Percentiles rank a stretch among this genome's conserved stretches.
Evolutionary conservation across 2,888 invertebrate genomes (phyloP).

Genomic region (Apotomis turbidana): DNA sequence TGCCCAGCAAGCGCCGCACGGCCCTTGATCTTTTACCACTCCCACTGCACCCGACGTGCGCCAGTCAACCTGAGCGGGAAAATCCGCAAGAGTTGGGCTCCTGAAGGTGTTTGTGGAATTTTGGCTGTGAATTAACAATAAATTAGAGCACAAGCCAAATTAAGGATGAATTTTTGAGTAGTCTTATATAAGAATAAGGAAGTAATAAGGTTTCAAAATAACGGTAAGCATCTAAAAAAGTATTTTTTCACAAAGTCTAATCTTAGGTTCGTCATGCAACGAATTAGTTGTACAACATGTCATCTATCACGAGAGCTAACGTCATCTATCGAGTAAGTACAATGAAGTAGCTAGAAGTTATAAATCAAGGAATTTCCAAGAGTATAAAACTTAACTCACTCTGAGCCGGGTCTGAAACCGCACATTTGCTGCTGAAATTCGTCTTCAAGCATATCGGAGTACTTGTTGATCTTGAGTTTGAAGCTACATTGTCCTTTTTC

Average conservation of each 20-base stretch:
- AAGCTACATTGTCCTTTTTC: background rate
- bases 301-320: no score
- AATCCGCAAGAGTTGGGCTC: background rate
- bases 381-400: background rate
- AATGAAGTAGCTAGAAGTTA: no score
- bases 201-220: no score
- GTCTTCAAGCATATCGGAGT: conserved; percentile 3
- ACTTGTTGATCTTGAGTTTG: conserved; percentile 15
- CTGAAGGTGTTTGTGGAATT: background rate
- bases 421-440: conserved; percentile 1
- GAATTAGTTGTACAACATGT: no score
- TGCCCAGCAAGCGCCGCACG: conserved; percentile 11
- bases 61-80: conserved; percentile 2
- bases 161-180: no score
- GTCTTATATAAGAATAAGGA: no score
- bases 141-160: background rate
- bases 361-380: background rate
- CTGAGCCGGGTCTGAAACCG: background rate
- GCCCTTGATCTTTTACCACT: conserved; percentile 4
- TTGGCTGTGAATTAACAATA: background rate
- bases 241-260: no score
- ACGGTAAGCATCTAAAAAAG: no score
- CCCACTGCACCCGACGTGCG: background rate
- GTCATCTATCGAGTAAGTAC: no score
- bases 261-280: no score